Conservation (phyloP, 1,140 invertebrate species). For the Cecropterus lyciades region DNA sequence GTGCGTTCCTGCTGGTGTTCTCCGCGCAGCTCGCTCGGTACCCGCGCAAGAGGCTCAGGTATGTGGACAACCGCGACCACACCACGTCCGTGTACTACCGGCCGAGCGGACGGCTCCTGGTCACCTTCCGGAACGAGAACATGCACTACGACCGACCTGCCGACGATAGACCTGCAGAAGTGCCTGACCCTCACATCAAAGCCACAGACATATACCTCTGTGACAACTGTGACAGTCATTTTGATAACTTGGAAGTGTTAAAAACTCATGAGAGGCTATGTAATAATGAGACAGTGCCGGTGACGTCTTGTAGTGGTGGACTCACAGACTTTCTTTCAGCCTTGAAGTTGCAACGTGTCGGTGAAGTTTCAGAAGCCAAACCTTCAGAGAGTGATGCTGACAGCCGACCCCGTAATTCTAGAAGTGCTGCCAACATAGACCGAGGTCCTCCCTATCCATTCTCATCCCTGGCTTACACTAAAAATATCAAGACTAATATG, state of each 20-base stretch:
- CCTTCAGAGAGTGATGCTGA: conserved; percentile 46
- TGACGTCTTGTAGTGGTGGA: conserved; percentile 54
- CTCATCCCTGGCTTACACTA: conserved; percentile 76
- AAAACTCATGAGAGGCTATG: conserved; percentile 78
- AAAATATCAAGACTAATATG: conserved; percentile 64
- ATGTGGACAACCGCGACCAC: conserved; percentile 89
- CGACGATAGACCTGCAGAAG: conserved; percentile 65
- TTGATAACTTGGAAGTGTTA: conserved; percentile 73
- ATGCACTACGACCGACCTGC: conserved; percentile 82
- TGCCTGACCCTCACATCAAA: conserved; percentile 49
- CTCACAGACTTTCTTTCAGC: conserved; percentile 70
- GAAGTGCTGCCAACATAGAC: conserved; percentile 66
- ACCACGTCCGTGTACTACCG: conserved; percentile 89
- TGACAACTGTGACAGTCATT: conserved; percentile 88
- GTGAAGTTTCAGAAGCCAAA: conserved; percentile 35
- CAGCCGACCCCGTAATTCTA: conserved; percentile 52
- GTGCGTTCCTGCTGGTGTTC: conserved; percentile 89
- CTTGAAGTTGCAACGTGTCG: conserved; percentile 58
- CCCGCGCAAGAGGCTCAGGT: conserved; percentile 86
- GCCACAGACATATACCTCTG: conserved; percentile 89
- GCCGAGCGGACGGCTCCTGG: conserved; percentile 86
- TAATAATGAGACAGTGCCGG: conserved; percentile 62
- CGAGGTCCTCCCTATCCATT: conserved; percentile 78
- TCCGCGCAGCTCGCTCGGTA: conserved; percentile 88
- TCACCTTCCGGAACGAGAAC: conserved; percentile 91